phyloP scores from a whole-genome alignment of 2,113 vertebrate genomes.

The Chunga burmeisteri region DNA sequence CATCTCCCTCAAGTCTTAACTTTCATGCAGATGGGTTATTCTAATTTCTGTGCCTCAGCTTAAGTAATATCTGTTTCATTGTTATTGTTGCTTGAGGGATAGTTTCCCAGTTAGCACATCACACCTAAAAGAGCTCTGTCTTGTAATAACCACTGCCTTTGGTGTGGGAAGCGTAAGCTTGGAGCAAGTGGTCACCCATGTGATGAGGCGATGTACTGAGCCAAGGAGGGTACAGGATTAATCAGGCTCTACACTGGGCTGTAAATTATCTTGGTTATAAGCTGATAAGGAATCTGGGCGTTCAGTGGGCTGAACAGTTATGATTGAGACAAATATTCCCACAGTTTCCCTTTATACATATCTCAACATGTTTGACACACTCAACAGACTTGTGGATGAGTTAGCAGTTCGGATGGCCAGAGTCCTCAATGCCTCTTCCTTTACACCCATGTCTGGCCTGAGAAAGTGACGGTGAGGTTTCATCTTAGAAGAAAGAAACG shows the following conservation, averaged over 20 bases:
- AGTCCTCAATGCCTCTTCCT: not conserved
- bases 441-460: not conserved
- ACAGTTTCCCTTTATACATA: not conserved
- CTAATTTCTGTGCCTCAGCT: not conserved
- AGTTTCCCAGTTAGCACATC: not conserved
- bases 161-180: not conserved
- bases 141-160: not conserved
- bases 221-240: not conserved
- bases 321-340: not conserved
- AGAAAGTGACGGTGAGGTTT: not conserved
- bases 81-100: not conserved
- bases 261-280: not conserved
- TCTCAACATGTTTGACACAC: not conserved
- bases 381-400: not conserved
- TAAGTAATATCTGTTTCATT: not conserved
- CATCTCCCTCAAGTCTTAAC: not conserved
- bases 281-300: not conserved
- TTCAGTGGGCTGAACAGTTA: not conserved
- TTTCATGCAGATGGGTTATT: not conserved
- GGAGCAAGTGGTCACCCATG: fast-evolving
- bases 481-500: not conserved
- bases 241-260: not conserved
- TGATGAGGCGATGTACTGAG: not conserved
- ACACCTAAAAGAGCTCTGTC: not conserved
- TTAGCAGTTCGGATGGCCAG: not conserved